Evolutionary conservation across 2,113 vertebrate species (phyloP), one percentile per base, ranked within the genome.

Genomic region (Paedocypris sp.): DNA sequence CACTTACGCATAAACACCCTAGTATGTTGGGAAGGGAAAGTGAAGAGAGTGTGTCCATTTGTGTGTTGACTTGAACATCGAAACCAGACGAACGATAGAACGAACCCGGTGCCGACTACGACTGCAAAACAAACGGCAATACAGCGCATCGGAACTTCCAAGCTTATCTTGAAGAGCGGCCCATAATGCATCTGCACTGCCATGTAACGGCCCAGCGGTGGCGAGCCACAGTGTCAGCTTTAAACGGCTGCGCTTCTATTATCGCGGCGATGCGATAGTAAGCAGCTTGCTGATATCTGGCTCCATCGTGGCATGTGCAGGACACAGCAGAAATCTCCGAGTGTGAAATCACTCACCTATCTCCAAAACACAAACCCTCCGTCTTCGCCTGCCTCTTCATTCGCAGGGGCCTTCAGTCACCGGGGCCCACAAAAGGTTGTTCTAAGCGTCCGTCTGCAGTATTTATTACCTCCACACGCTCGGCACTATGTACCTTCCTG

Each of bases 271-370:
- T 41, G 52, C 31, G 45, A 68, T 62, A 62, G 39, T 42, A 48
- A 29, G 61, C 51, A 68, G 60, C 70, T 61, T 56, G 49, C 33
- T 20, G 22, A 57, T 71, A 64, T 70, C 72, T 53, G n/a, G 15
- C 46, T 29, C 22, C 52, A 66, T 62, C 56, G 51, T 33, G 45
- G 22, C 63, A 51, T 49, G 65, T 38, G 46, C 43, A 50, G 63
- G 47, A 47, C 39, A 46, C 31, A 43, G 33, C 20, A 25, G 15
- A 53, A 60, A 31, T 51, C 47, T 26, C 49, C 0, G 29, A 60
- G 54, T 67, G 65, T 67, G 67, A 64, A 72, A 72, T 68, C 64
- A 64, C 58, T 56, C 53, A 63, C 49, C 60, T 47, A 73, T 75
- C 68, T 72, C 58, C 15, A 62, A 59, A 70, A 70, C 42, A 62